These are phyloP conservation scores for Columbina picui DNA, from an alignment of 2,113 vertebrate species.

Conservation along the genomic window DNA sequence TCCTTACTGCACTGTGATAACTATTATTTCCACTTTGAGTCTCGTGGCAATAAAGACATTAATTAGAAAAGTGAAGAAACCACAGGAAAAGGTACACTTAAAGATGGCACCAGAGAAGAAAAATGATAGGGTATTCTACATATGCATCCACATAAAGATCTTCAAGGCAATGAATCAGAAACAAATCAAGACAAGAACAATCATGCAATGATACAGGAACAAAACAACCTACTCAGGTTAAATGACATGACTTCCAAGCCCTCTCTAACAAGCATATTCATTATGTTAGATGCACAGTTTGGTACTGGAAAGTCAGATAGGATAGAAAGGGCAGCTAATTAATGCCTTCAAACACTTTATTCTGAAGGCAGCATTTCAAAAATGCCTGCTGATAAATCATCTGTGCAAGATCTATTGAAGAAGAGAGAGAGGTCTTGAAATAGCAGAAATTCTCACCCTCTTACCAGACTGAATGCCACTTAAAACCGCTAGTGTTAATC, in stretches of 20 bases:
- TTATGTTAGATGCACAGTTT: not conserved
- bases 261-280: not conserved
- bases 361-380: not conserved
- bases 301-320: slow-evolving; percentile 4
- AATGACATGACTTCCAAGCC: slow-evolving; percentile 32
- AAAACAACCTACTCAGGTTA: slow-evolving; percentile 29
- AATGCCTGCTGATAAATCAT: not conserved
- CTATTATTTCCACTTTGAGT: not conserved
- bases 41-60: not conserved
- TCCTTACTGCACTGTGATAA: not conserved
- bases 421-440: not conserved
- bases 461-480: not conserved
- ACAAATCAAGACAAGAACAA: slow-evolving; percentile 6
- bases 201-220: not conserved
- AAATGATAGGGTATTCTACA: not conserved
- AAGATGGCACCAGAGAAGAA: not conserved
- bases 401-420: not conserved
- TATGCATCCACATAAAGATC: not conserved
- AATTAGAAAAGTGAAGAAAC: slow-evolving; percentile 9
- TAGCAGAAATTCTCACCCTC: not conserved
- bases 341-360: not conserved
- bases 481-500: not conserved
- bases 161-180: not conserved
- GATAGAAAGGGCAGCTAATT: slow-evolving; percentile 33
- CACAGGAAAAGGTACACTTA: not conserved